Conservation (phyloP, 2,888 invertebrate genomes). For the Anthrax anthrax region DNA sequence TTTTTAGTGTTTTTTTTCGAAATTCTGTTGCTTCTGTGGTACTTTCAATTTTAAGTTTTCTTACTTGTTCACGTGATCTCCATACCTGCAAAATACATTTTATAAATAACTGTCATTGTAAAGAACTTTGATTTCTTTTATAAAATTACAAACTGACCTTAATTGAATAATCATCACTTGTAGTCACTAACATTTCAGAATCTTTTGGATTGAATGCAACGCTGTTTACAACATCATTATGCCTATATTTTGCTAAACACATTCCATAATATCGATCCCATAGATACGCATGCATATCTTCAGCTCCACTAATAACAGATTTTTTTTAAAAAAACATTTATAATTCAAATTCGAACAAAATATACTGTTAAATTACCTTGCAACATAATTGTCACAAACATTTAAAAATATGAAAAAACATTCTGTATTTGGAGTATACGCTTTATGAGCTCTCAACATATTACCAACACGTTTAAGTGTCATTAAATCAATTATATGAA, state of each 20-base stretch:
- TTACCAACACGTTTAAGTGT: conserved; percentile 61
- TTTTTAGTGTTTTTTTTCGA: conserved; percentile 3
- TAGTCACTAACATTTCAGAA: conserved; percentile 66
- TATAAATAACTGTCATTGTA: not conserved
- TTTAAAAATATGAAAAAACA: conserved; percentile 79
- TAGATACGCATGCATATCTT: conserved; percentile 66
- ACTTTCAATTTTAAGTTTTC: not conserved
- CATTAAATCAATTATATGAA: conserved; percentile 70
- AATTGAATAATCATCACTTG: conserved; percentile 65
- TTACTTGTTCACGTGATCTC: conserved; percentile 9
- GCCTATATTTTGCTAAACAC: conserved; percentile 59
- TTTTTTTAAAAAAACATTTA: too few relatives aligned
- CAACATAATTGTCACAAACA: conserved; percentile 67
- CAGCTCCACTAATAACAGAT: conserved; percentile 52
- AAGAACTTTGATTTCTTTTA: not conserved
- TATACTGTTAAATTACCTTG: too few relatives aligned
- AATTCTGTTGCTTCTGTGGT: not conserved
- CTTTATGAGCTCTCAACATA: conserved; percentile 64
- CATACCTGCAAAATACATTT: conserved; percentile 5
- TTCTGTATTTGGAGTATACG: conserved; percentile 70
- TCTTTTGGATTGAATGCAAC: conserved; percentile 73
- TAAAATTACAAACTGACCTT: conserved; percentile 34
- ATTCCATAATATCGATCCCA: conserved; percentile 77
- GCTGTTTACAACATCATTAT: conserved; percentile 67
- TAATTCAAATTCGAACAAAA: too few relatives aligned